Base-by-base conservation (phyloP, 2,113 vertebrate species). In the Sinocyclocheilus maitianheensis region DNA sequence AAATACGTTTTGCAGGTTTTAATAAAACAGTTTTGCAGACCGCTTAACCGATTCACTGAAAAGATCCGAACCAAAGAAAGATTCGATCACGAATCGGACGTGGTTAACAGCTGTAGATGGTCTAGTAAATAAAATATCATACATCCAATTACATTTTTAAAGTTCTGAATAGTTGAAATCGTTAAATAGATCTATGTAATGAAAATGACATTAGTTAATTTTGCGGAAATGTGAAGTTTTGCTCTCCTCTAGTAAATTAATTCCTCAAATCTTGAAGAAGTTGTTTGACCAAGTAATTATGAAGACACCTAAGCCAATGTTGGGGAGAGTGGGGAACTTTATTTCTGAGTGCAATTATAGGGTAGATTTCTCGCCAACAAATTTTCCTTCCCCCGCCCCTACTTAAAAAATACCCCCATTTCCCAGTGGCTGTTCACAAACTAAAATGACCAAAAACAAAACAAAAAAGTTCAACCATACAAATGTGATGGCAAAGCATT, bases 331-430 rank as follows among this genome's bases (percentile, higher is more conserved):
- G 88, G 81, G 87, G 85, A 91, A 84, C 87, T 91, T 91, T 93
- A 93, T 92, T 92, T 87, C n/a, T 87, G 92, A 82, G 91, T 91
- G 92, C 90, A 93, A 90, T 79, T 85, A 81, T 26, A 86, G 82
- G 89, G 74, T 77, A 37, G 75, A 89, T 86, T 89, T 88, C 78
- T 88, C 67, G 60, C 14, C 72, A 71, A 91, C 72, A 86, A 77
- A 65, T 18, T 84, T 34, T 18, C 48, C 48, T 26, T 71, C 63
- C 71, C 58, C 48, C 53, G 48, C 34, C n/a, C 51, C 77, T 37
- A 83, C 63, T 86, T 75, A 82, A 77, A 84, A 74, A 46, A 11
- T 78, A 82, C 83, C 67, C 77, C 74, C 87, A 75, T 83, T 69
- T 88, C 74, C 83, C 48, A 43, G 74, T 83, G 62, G 74, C 65